phyloP scores from a whole-genome alignment of 2,113 vertebrate species.

The Peromyscus leucopus region DNA sequence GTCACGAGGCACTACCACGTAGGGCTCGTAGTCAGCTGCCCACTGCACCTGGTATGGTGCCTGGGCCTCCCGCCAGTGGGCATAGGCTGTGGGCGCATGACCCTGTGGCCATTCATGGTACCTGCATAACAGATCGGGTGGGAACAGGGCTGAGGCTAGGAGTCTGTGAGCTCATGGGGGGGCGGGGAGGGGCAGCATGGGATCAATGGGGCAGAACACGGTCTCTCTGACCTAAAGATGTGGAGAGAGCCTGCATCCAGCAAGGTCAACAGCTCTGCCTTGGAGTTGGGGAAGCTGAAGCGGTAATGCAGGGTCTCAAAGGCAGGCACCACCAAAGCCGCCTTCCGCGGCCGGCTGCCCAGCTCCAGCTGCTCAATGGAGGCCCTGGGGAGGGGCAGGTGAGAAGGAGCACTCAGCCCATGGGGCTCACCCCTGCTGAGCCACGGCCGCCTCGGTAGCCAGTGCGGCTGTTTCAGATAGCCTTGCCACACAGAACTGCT shows the following conservation, averaged over 20 bases:
- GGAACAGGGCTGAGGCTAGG: neutral
- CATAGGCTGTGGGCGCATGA: conserved; percentile 95
- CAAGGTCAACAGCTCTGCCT: conserved; percentile 96
- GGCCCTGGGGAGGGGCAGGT: conserved; percentile 85
- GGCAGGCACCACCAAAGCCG: conserved; percentile 95
- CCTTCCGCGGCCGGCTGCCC: conserved; percentile 90
- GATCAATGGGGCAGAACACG: neutral
- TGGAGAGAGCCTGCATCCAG: conserved; percentile 96
- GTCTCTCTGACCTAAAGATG: conserved; percentile 93
- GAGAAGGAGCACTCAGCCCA: neutral
- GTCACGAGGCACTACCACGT: conserved; percentile 95
- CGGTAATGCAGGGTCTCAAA: conserved; percentile 97
- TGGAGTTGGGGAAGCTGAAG: conserved; percentile 96
- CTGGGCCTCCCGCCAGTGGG: conserved; percentile 95
- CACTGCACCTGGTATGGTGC: conserved; percentile 94
- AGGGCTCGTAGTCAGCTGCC: conserved; percentile 97
- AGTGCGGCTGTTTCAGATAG: rapidly evolving
- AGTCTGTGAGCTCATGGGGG: neutral
- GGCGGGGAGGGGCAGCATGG: rapidly evolving
- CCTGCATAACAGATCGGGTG: conserved; percentile 80
- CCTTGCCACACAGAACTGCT: neutral
- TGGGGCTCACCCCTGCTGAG: neutral
- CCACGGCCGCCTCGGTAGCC: neutral
- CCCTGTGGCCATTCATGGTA: conserved; percentile 97
- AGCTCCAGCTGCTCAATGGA: conserved; percentile 94